Evolutionary conservation across 2,888 invertebrate species (phyloP).

Genomic region (Temnothorax ravouxi): DNA sequence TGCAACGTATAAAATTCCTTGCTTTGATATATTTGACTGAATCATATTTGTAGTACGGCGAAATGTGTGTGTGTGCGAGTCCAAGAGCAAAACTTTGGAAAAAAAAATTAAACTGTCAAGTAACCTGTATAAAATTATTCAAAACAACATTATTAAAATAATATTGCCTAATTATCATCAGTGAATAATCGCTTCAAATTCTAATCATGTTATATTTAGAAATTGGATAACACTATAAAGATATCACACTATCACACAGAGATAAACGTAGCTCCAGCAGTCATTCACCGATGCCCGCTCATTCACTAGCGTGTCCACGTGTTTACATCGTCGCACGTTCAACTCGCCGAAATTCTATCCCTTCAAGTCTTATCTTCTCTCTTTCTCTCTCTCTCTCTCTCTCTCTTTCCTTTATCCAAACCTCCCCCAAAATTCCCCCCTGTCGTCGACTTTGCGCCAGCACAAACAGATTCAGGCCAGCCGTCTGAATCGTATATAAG

Average conservation of each 20-base stretch:
- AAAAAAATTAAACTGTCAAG: not conserved
- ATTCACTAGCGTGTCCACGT: not conserved
- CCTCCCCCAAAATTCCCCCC: not conserved
- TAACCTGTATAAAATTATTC: not conserved
- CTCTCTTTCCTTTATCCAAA: not conserved
- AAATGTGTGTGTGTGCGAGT: too few species aligned
- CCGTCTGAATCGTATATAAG: slow-evolving; percentile 14
- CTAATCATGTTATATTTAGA: not conserved
- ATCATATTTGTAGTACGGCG: not conserved
- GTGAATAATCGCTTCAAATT: not conserved
- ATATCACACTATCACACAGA: not conserved
- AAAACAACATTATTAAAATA: not conserved
- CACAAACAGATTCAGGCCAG: slow-evolving; percentile 16
- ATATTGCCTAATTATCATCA: not conserved
- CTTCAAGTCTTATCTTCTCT: not conserved
- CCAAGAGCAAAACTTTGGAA: not conserved
- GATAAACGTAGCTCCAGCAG: not conserved
- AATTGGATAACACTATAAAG: not conserved
- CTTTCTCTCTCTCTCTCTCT: not conserved
- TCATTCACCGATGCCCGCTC: not conserved
- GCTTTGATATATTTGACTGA: not conserved
- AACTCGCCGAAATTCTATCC: slow-evolving; percentile 24
- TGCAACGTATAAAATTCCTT: not conserved
- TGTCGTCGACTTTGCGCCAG: not conserved
- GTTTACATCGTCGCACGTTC: slow-evolving; percentile 29